Evolutionary conservation across 2,113 vertebrate genomes (phyloP).

Genomic region (Neotoma lepida): DNA sequence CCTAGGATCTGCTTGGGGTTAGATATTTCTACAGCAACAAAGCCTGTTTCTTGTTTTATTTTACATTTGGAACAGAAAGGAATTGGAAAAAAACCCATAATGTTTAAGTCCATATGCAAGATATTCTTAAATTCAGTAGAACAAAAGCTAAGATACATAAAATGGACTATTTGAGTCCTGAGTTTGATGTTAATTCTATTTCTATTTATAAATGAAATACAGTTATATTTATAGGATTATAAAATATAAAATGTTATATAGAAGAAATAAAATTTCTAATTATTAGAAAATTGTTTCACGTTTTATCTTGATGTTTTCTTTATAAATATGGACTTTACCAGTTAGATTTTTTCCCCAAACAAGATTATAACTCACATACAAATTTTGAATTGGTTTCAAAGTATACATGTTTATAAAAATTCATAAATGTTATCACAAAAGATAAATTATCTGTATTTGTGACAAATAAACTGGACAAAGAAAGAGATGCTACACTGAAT

Average conservation of each 20-base stretch:
- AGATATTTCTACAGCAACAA: not conserved
- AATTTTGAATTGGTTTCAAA: not conserved
- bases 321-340: not conserved
- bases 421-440: not conserved
- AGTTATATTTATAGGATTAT: not conserved
- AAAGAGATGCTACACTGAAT: not conserved
- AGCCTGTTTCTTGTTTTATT: slow-evolving; percentile 21
- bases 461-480: not conserved
- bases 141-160: not conserved
- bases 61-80: not conserved
- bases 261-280: not conserved
- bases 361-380: not conserved
- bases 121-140: slow-evolving; percentile 16
- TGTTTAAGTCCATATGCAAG: not conserved
- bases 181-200: slow-evolving; percentile 20
- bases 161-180: not conserved
- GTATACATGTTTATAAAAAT: not conserved
- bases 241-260: not conserved
- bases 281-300: not conserved
- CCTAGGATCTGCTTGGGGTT: not conserved
- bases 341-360: not conserved
- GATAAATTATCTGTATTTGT: slow-evolving; percentile 4
- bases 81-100: not conserved
- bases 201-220: slow-evolving; percentile 5
- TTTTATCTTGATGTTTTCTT: slow-evolving; percentile 40